phyloP scores from a whole-genome alignment of 2,888 invertebrate genomes.

The Lasioglossum figueresi region DNA sequence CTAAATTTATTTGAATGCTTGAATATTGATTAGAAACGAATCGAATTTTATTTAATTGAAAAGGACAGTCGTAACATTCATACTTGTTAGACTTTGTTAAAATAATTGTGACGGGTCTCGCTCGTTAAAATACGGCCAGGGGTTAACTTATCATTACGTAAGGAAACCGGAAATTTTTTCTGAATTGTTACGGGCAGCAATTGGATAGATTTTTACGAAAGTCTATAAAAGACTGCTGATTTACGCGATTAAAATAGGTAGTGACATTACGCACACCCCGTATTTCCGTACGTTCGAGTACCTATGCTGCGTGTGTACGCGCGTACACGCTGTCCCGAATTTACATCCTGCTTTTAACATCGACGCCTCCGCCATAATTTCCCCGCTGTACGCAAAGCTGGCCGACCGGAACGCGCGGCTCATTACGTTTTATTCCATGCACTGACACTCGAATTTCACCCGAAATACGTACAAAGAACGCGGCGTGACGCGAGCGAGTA shows the following conservation, averaged over 20 bases:
- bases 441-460: slow-evolving; percentile 67
- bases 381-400: slow-evolving; percentile 56
- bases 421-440: slow-evolving; percentile 65
- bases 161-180: background rate
- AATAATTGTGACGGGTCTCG: too few relatives aligned
- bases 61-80: too few relatives aligned
- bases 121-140: too few relatives aligned
- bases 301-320: slow-evolving; percentile 19
- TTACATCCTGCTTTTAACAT: slow-evolving; percentile 74
- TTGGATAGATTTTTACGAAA: background rate
- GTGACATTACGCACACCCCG: background rate
- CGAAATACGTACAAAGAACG: slow-evolving; percentile 68
- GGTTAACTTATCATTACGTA: too few relatives aligned
- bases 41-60: too few relatives aligned
- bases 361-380: slow-evolving; percentile 67
- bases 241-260: background rate
- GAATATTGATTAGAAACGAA: too few relatives aligned
- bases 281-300: slow-evolving; percentile 6
- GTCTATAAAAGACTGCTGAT: background rate
- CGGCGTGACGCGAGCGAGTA: slow-evolving; percentile 27
- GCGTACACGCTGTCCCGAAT: slow-evolving; percentile 56
- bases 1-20: too few relatives aligned
- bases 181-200: background rate
- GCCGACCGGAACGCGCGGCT: slow-evolving; percentile 66
- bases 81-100: too few relatives aligned